Percentiles rank a stretch among this genome's conserved stretches.
Conservation (phyloP, 2,797 vertebrate species). For the Myotis findleyi region DNA sequence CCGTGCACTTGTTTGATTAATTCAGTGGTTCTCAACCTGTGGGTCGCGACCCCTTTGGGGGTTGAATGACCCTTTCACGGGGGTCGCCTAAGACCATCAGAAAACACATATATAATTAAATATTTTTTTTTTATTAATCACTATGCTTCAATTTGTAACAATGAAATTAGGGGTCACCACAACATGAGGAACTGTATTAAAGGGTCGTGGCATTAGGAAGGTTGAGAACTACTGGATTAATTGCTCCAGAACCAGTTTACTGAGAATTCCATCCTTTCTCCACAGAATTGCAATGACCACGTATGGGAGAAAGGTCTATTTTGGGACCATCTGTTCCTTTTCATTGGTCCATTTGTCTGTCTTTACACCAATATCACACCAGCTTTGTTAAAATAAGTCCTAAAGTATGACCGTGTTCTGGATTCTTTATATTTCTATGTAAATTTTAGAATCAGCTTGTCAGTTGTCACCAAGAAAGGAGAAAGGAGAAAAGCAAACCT, state of each 20-base stretch:
- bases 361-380: background rate
- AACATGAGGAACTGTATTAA: too few relatives aligned
- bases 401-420: background rate
- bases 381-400: background rate
- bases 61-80: too few relatives aligned
- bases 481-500: background rate
- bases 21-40: too few relatives aligned
- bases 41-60: too few relatives aligned
- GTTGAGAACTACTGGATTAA: too few relatives aligned
- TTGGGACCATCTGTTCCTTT: background rate
- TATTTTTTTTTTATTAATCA: too few relatives aligned
- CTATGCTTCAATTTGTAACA: too few relatives aligned
- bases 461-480: background rate
- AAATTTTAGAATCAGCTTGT: background rate
- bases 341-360: background rate
- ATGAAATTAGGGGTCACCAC: too few relatives aligned
- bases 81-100: too few relatives aligned
- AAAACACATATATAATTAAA: too few relatives aligned
- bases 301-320: background rate
- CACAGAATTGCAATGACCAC: rapidly evolving
- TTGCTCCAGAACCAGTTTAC: rapidly evolving
- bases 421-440: background rate
- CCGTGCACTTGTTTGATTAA: too few relatives aligned
- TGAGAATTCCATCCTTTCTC: background rate
- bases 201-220: too few relatives aligned